Percentiles rank a stretch among this genome's conserved stretches.
phyloP scores from a whole-genome alignment of 2,113 vertebrate species.

The Tricholaema leucomelas region DNA sequence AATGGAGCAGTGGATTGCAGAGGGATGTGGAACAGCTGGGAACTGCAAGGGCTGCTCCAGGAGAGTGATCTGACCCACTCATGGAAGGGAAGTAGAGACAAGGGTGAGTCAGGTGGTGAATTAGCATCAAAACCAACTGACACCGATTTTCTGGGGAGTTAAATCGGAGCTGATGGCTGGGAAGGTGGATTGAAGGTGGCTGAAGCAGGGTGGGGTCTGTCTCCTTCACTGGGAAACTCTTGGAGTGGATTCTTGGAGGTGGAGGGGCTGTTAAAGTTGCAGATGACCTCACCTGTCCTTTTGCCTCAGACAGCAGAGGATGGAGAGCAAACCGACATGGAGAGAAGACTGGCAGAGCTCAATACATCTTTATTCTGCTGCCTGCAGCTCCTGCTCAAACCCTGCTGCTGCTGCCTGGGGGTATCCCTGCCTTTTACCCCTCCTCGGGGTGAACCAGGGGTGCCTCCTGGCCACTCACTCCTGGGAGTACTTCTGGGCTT shows the following conservation, averaged over 20 bases:
- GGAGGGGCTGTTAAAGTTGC: background rate
- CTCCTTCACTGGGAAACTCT: background rate
- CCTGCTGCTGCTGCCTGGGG: too few relatives aligned
- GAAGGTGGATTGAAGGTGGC: background rate
- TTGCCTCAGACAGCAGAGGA: background rate
- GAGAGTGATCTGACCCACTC: background rate
- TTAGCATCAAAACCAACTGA: background rate
- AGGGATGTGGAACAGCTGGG: background rate
- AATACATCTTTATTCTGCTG: background rate
- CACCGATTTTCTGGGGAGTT: background rate
- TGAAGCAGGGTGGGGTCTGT: rapidly evolving
- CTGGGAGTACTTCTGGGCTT: background rate
- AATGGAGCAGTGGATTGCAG: rapidly evolving
- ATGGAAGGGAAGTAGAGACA: background rate
- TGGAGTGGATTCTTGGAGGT: background rate
- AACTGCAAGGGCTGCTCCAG: background rate
- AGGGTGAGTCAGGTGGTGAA: background rate
- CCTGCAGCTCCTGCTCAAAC: background rate
- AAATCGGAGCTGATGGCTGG: background rate
- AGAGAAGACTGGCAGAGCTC: background rate
- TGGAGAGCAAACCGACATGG: background rate
- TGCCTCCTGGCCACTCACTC: background rate
- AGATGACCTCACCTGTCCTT: background rate
- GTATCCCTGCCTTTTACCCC: background rate
- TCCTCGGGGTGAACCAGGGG: background rate